Evolutionary conservation across 1,140 invertebrate genomes (phyloP).

Genomic region (Lethocerus indicus): DNA sequence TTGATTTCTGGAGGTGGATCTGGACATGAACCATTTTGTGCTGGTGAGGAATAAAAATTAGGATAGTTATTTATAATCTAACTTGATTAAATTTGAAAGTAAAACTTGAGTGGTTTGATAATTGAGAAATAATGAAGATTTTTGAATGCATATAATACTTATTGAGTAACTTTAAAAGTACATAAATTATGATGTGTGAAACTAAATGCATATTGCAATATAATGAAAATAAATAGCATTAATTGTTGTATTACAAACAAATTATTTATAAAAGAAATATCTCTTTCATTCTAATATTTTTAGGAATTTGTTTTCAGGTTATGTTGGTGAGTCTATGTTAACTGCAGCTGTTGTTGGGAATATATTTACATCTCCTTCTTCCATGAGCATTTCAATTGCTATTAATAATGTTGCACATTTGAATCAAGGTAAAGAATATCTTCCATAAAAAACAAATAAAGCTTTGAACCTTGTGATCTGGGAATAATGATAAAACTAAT

Average conservation of each 20-base stretch:
- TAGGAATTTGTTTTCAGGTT: slow-evolving; percentile 50
- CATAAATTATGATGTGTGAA: too few species aligned
- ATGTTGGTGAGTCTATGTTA: slow-evolving; percentile 60
- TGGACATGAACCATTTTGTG: slow-evolving; percentile 69
- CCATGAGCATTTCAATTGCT: slow-evolving; percentile 44
- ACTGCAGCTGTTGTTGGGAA: slow-evolving; percentile 54
- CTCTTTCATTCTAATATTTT: too few species aligned
- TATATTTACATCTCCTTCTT: slow-evolving; percentile 64
- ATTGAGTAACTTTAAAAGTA: too few species aligned
- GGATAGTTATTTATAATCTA: slow-evolving; percentile 7
- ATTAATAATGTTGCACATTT: slow-evolving; percentile 36
- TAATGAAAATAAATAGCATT: too few species aligned
- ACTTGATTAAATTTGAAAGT: background rate
- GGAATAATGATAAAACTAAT: too few species aligned
- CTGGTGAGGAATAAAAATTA: slow-evolving; percentile 30
- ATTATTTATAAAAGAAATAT: too few species aligned
- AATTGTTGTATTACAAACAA: too few species aligned
- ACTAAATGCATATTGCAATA: too few species aligned
- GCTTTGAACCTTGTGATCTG: too few species aligned
- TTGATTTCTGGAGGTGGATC: slow-evolving; percentile 68
- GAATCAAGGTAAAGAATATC: slow-evolving; percentile 27
- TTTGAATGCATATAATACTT: too few species aligned
- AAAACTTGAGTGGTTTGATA: background rate
- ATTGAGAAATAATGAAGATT: too few species aligned
- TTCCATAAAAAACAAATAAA: too few species aligned